Evolutionary conservation across 2,888 invertebrate genomes (phyloP).

Genomic region (Aphodius sticticus): DNA sequence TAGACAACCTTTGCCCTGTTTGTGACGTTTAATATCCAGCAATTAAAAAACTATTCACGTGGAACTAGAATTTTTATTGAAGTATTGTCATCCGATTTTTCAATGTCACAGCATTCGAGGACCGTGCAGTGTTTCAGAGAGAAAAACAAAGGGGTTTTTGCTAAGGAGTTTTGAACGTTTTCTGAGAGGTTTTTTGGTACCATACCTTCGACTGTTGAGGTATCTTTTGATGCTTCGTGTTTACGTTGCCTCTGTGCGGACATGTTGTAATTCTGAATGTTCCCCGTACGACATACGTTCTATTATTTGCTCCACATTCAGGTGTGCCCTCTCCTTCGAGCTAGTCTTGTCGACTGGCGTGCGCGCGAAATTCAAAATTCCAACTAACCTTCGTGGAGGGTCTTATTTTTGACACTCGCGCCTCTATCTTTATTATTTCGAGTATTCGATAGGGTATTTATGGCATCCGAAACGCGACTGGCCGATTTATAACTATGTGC

Average conservation of each 20-base stretch:
- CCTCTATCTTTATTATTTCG: background rate
- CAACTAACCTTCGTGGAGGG: background rate
- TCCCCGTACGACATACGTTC: background rate
- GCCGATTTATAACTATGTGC: background rate
- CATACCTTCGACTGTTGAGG: slow-evolving; percentile 51
- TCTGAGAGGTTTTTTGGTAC: background rate
- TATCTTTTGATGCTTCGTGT: slow-evolving; percentile 58
- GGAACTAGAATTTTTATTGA: slow-evolving; percentile 31
- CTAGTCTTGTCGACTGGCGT: background rate
- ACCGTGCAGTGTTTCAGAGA: slow-evolving; percentile 13
- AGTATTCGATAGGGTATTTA: background rate
- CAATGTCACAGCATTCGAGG: slow-evolving; percentile 29
- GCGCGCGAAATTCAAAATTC: background rate
- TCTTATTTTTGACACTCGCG: background rate
- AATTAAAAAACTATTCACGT: background rate
- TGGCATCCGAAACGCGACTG: background rate
- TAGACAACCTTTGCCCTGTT: background rate
- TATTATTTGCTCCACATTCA: slow-evolving; percentile 4
- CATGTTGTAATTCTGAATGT: slow-evolving; percentile 54
- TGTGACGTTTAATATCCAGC: background rate
- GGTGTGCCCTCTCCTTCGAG: background rate
- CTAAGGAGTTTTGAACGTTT: background rate
- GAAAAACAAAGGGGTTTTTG: slow-evolving; percentile 11
- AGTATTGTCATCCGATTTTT: slow-evolving; percentile 34
- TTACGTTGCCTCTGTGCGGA: slow-evolving; percentile 63